A percentile compares a stretch with the other conserved stretches of the same genome.
phyloP scores from a whole-genome alignment of 2,797 vertebrate genomes.

The Carcharodon carcharias region DNA sequence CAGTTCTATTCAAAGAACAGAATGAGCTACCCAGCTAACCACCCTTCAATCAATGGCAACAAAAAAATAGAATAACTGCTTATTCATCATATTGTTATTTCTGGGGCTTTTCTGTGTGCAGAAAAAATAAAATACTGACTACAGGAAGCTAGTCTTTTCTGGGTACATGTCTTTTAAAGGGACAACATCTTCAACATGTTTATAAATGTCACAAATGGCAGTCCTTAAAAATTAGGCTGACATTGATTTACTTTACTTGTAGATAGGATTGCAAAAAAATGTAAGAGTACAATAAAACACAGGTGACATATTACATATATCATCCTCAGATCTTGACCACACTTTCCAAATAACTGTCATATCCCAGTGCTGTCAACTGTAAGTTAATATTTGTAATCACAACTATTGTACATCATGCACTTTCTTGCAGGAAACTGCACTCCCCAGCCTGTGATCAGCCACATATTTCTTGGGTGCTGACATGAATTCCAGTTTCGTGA shows the following conservation, averaged over 20 bases:
- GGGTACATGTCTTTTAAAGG: not conserved
- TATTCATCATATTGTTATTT: not conserved
- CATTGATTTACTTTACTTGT: not conserved
- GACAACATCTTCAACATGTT: not conserved
- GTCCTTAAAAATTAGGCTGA: not conserved
- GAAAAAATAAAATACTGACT: not conserved
- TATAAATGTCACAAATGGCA: not conserved
- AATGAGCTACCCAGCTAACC: not conserved
- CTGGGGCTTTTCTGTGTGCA: not conserved
- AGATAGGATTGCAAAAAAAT: not conserved
- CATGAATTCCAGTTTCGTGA: too few relatives aligned
- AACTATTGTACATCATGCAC: not conserved
- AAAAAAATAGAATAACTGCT: not conserved
- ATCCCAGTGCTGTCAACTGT: not conserved
- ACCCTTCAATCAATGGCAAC: not conserved
- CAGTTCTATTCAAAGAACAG: not conserved
- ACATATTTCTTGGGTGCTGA: too few relatives aligned
- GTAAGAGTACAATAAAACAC: not conserved
- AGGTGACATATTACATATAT: not conserved
- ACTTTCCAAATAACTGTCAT: not conserved
- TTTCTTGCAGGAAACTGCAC: not conserved
- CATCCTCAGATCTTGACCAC: not conserved
- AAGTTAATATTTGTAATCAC: not conserved
- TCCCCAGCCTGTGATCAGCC: too few relatives aligned
- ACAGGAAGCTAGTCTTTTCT: not conserved